Conservation (phyloP, 2,888 invertebrate genomes). For the Mesochorus sp. region DNA sequence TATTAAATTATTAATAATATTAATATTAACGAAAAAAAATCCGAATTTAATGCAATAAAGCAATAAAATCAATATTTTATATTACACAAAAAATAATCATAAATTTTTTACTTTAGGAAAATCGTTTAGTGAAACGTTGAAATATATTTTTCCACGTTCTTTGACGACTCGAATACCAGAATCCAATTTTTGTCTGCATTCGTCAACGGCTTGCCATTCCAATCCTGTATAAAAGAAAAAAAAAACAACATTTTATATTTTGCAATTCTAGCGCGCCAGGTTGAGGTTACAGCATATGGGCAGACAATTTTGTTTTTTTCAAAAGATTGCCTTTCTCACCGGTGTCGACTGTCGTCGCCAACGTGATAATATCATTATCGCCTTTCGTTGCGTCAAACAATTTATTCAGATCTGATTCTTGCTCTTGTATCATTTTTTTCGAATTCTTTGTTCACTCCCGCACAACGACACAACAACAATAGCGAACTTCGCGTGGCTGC, state of each 20-base stretch:
- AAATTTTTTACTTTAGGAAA: slow-evolving; percentile 67
- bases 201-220: slow-evolving; percentile 75
- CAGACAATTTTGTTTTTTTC: neutral
- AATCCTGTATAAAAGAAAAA: slow-evolving; percentile 65
- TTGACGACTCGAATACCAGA: slow-evolving; percentile 66
- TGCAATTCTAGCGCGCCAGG: neutral
- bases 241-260: neutral
- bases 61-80: no score
- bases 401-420: slow-evolving; percentile 56
- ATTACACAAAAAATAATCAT: no score
- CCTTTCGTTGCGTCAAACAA: slow-evolving; percentile 65
- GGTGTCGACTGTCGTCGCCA: slow-evolving; percentile 72
- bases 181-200: slow-evolving; percentile 70
- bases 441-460: neutral
- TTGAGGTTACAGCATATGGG: slow-evolving; percentile 36
- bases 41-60: no score
- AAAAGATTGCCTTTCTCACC: no score
- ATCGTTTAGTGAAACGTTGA: slow-evolving; percentile 67
- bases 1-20: no score
- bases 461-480: neutral
- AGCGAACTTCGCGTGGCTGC: no score
- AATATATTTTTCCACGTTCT: slow-evolving; percentile 73
- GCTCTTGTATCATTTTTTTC: slow-evolving; percentile 38
- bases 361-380: slow-evolving; percentile 65
- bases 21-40: no score